Conservation (phyloP, 2,797 vertebrate genomes). For the Syngnathus acus region DNA sequence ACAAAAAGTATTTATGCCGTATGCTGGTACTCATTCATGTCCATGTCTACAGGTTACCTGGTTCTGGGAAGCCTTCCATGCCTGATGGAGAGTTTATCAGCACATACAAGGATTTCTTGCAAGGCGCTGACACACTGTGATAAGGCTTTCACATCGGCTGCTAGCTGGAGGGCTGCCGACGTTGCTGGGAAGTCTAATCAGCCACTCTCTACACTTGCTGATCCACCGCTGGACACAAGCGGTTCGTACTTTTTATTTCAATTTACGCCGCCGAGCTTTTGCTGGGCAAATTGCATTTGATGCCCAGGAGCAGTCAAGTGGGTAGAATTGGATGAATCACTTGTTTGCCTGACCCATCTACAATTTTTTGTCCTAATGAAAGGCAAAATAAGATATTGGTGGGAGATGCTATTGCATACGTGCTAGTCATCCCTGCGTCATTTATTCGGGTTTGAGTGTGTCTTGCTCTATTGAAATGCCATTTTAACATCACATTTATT, state of each 20-base stretch:
- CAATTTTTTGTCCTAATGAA: constrained; percentile 56
- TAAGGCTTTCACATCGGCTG: constrained; percentile 59
- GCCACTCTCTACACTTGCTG: constrained; percentile 66
- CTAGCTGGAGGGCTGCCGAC: constrained; percentile 58
- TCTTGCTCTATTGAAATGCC: constrained; percentile 14
- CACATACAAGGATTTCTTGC: constrained; percentile 40
- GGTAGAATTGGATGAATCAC: constrained; percentile 79
- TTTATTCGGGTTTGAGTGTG: not conserved
- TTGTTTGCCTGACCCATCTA: constrained; percentile 64
- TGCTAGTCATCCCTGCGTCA: not conserved
- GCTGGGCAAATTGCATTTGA: constrained; percentile 80
- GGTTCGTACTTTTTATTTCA: constrained; percentile 69
- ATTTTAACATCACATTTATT: constrained; percentile 26
- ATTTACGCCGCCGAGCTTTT: constrained; percentile 59
- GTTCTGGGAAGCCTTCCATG: constrained; percentile 25
- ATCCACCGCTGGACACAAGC: constrained; percentile 69
- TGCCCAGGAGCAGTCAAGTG: constrained; percentile 67
- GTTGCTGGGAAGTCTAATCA: constrained; percentile 62
- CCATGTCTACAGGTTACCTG: constrained; percentile 7
- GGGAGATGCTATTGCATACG: not conserved
- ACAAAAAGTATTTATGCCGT: not conserved
- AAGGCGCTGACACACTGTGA: constrained; percentile 54
- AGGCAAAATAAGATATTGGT: constrained; percentile 57
- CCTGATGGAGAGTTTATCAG: constrained; percentile 40
- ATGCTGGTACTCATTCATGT: not conserved